These are phyloP conservation scores for Metopia argyrocephala DNA, from an alignment of 2,888 invertebrate species.

Conservation along the genomic window DNA sequence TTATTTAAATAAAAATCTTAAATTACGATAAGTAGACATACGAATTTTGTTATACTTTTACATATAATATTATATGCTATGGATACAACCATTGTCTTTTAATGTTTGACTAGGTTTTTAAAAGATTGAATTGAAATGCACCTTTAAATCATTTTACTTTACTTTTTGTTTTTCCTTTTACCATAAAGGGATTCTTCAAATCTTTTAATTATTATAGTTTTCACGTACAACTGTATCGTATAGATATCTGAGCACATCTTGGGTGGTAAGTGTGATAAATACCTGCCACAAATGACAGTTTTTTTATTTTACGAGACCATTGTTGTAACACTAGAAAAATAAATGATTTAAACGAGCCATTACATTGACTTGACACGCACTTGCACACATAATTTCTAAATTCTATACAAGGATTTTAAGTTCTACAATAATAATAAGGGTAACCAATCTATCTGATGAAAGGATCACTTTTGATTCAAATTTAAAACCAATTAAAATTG, in stretches of 20 bases:
- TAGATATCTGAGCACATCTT: conserved; percentile 34
- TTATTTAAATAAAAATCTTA: background rate
- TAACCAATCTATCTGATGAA: conserved; percentile 49
- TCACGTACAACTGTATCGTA: conserved; percentile 38
- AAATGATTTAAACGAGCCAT: conserved; percentile 56
- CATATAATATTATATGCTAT: too few species aligned
- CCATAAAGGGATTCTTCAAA: too few species aligned
- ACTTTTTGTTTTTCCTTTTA: conserved; percentile 13
- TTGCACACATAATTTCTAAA: too few species aligned
- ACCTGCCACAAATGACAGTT: conserved; percentile 57
- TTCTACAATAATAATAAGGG: conserved; percentile 38
- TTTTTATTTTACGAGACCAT: conserved; percentile 58
- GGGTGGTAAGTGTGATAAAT: conserved; percentile 52
- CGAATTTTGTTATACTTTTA: background rate
- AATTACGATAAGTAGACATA: background rate
- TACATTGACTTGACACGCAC: background rate
- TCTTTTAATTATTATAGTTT: conserved; percentile 41
- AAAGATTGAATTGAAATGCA: background rate
- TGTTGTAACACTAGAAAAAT: conserved; percentile 25
- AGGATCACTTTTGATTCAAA: background rate
- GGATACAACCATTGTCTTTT: too few species aligned
- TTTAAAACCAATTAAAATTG: conserved; percentile 27
- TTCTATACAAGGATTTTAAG: too few species aligned
- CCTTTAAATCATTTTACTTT: conserved; percentile 5
- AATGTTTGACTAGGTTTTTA: background rate